Evolutionary conservation across 35 echinoderm and acorn worm species (phyloP), one percentile per base, ranked within the genome.

Genomic region (Hemicentrotus pulcherrimus): DNA sequence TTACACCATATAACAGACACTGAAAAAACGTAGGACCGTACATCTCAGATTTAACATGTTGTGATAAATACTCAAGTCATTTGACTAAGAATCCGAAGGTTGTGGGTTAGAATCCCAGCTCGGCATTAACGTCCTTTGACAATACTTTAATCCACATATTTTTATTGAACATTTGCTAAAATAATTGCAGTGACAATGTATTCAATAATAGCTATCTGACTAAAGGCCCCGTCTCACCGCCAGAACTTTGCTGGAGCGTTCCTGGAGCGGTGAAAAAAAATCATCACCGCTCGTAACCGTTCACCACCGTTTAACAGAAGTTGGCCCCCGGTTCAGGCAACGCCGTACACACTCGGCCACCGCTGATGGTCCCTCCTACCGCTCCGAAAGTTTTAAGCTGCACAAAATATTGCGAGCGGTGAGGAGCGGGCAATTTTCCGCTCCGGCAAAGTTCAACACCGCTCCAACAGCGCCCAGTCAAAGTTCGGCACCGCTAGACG

Each of bases 161-260:
- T 41, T 41, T 41, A 41, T 41, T 41, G 35, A 41, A 41, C 35
- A 41, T 41, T 41, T 41, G 0, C 50, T 14, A 55, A 55, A 10
- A 55, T 55, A 15, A 55, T 55, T 15, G 50, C 50, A 55, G 12
- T 10, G 15, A 55, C 10, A 55, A 55, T 55, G 12, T 2, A 55
- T 10, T 11, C 9, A 9, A 15, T 10, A 55, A 55, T 55, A 11
- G 10, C 15, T 55, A 14, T 55, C 11, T 11, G 50, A 9, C 8
- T 55, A n/a, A 55, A 55, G 86, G 86, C 86, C 86, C 86, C 0
- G 86, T 86, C 86, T 19, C 87, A 89, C 87, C 87, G 87, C 87
- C 87, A 89, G 87, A 89, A 89, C 87, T 89, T 89, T 89, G 87
- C 31, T 89, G 87, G 87, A 89, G 87, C 87, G 87, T 89, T 89